phyloP scores from a whole-genome alignment of 2,797 vertebrate species.

The Ambastaia sidthimunki region DNA sequence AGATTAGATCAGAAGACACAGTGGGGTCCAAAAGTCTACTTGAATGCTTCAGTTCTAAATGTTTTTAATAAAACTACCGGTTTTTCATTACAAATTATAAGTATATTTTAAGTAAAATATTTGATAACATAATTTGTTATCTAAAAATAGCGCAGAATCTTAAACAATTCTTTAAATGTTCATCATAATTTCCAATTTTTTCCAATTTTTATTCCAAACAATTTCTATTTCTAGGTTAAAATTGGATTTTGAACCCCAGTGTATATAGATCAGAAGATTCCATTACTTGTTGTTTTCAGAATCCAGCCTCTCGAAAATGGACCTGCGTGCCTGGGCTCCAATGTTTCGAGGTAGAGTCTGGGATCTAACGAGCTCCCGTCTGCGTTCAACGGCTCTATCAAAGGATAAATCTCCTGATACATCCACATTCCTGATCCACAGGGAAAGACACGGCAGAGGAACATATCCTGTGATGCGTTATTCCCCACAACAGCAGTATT shows the following conservation, averaged over 20 bases:
- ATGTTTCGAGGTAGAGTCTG: conserved; percentile 91
- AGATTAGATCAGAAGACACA: not conserved
- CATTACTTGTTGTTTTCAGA: conserved; percentile 81
- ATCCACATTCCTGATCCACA: conserved; percentile 65
- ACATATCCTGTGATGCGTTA: not conserved
- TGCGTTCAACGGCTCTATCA: conserved; percentile 78
- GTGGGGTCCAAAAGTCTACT: not conserved
- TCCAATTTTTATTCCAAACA: not conserved
- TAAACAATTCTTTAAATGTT: too few relatives aligned
- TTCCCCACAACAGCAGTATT: not conserved
- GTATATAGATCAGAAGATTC: not conserved
- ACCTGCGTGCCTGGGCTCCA: conserved; percentile 85
- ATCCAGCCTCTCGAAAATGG: conserved; percentile 88
- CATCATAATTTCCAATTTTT: too few relatives aligned
- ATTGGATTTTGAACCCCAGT: not conserved
- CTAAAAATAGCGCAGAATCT: not conserved
- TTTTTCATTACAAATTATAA: too few relatives aligned
- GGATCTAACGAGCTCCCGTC: conserved; percentile 89
- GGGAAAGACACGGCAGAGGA: conserved; percentile 4
- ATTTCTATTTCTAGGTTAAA: not conserved
- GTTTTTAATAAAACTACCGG: too few relatives aligned
- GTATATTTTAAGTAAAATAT: too few relatives aligned
- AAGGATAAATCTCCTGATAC: conserved; percentile 56
- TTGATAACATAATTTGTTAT: not conserved
- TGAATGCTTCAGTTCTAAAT: too few relatives aligned